A percentile compares a stretch with the other conserved stretches of the same genome.
These are phyloP conservation scores for Leucoma salicis DNA, from an alignment of 2,888 invertebrate genomes.

Conservation along the genomic window DNA sequence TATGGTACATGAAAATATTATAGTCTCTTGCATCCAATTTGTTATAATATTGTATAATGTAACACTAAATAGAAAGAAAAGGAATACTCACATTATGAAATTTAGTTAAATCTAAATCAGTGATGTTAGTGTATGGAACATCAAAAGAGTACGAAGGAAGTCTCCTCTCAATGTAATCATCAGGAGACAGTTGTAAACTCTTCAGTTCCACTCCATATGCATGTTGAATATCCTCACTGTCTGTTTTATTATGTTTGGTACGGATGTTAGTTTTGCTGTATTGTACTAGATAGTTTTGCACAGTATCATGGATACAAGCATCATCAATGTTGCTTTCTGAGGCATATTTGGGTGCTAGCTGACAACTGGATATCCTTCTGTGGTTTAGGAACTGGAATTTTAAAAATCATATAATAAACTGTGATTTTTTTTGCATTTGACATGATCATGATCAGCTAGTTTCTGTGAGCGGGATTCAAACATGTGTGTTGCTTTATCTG, in stretches of 20 bases:
- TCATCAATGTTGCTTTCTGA: conserved; percentile 55
- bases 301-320: conserved; percentile 46
- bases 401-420: neutral
- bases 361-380: conserved; percentile 70
- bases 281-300: conserved; percentile 28
- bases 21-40: no score
- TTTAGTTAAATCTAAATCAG: conserved; percentile 61
- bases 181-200: conserved; percentile 52
- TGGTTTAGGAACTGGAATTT: conserved; percentile 59
- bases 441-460: no score
- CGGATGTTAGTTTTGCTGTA: conserved; percentile 3
- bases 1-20: no score
- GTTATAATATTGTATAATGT: no score
- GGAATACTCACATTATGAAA: conserved; percentile 54
- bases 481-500: no score
- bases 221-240: conserved; percentile 33
- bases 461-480: no score
- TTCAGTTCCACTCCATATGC: conserved; percentile 46
- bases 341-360: conserved; percentile 50
- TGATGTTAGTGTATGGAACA: conserved; percentile 51
- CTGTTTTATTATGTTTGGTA: conserved; percentile 24
- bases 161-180: conserved; percentile 68
- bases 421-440: no score
- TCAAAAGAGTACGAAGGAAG: conserved; percentile 42
- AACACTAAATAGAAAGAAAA: no score